Base-by-base conservation (phyloP, 2,113 vertebrate species). In the Spermophilus dauricus region DNA sequence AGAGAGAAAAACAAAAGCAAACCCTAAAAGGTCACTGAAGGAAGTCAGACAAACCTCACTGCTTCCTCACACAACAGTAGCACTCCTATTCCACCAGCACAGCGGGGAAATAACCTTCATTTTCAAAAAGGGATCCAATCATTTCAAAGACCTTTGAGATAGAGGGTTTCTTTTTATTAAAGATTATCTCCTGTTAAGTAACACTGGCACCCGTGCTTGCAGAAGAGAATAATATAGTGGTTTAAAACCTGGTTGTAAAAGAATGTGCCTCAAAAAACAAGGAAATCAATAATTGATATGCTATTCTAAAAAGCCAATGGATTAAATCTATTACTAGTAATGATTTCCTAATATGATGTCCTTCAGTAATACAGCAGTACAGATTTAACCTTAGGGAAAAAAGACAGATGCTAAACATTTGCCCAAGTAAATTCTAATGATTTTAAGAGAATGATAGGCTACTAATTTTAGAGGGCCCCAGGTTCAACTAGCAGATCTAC, bases 41-140 rank as follows among this genome's bases (percentile, higher is more conserved):
- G 73, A 94, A 95, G 89, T 65, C 91, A 93, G 91, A 94, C 67
- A 14, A 69, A 85, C 20, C 83, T 56, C 28, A 93, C 42, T 7
- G 56, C 42, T 17, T 22, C 14, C 92, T 86, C 39, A 61, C 22
- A 34, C 69, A 82, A 39, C 77, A 91, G 61, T 53, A 51, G 67
- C 84, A n/a, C 53, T 28, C 32, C 0, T 69, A n/a, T 14, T 73
- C 70, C 18, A 63, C 22, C 0, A 8, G 16, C 32, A n/a, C 3
- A 58, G 63, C 20, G 4, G 24, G 61, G 0, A 67, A 67, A 45
- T 63, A 51, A 73, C 5, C 92, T 87, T 58, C 42, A 37, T 89
- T 81, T 97, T 93, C 88, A 89, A 88, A 93, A 95, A 94, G 77
- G 89, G 92, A 97, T 32, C 89, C 85, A 48, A 69, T 22, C 67